A percentile compares a stretch with the other conserved stretches of the same genome.
Evolutionary conservation across 2,113 vertebrate genomes (phyloP).

Genomic region (Nannospalax galili): DNA sequence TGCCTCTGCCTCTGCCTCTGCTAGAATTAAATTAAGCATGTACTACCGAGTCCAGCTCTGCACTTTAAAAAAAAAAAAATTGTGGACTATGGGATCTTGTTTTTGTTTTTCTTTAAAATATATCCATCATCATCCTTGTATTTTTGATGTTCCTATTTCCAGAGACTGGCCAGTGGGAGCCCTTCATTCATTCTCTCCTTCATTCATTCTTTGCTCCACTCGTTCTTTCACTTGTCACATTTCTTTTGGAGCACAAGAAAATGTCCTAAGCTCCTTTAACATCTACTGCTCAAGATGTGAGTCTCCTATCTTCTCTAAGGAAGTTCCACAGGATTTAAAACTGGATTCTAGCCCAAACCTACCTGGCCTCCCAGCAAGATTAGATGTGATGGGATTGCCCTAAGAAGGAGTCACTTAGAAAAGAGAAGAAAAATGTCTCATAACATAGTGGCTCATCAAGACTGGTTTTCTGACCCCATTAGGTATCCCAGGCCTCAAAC

Average conservation of each 20-base stretch:
- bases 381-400: not conserved
- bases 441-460: not conserved
- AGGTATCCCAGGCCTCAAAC: not conserved
- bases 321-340: not conserved
- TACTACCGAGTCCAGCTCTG: too few relatives aligned
- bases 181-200: not conserved
- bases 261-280: not conserved
- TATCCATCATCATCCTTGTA: not conserved
- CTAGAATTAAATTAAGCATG: not conserved
- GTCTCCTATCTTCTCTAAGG: not conserved
- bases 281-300: not conserved
- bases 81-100: not conserved
- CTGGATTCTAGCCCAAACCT: not conserved
- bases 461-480: not conserved
- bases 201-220: too few relatives aligned
- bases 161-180: not conserved
- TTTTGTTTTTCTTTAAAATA: not conserved
- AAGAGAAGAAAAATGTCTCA: not conserved
- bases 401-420: not conserved
- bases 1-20: too few relatives aligned
- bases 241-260: not conserved
- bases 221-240: not conserved
- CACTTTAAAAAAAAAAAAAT: not conserved
- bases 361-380: not conserved
- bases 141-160: not conserved